Base-by-base conservation (phyloP, 2,797 vertebrate species). In the Ispidina picta region DNA sequence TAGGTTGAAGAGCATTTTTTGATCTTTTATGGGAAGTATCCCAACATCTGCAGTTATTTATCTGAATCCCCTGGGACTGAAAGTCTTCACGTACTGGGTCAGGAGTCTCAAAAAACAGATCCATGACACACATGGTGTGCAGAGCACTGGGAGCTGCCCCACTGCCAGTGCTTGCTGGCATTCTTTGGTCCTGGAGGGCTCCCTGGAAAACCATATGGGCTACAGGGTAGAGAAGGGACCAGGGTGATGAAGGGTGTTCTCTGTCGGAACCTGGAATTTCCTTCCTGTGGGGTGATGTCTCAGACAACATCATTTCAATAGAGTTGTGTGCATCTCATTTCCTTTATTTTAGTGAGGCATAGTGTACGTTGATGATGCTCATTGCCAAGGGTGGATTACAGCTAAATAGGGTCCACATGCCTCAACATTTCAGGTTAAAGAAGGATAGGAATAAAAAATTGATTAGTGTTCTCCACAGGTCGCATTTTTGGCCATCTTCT, bases 311-410 rank as follows among this genome's bases (percentile, higher is more conserved):
- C 91, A 74, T 64, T 83, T 80, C 72, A 71, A 29, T 90, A 77
- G 87, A 44, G 82, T 92, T 70, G 52, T 80, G 62, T 92, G 80
- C 74, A 68, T 96, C 80, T 95, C 48, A 94, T 97, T 95, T 96
- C 93, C 94, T 92, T 87, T 90, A 56, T 65, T 84, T 84, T 55
- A 85, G 39, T 54, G 70, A 21, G 88, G 31, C 62, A 15, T 25
- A 1, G 3, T 48, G 33, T 80, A 63, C 0, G 0, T 72, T 29
- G 73, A 39, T 71, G 49, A 43, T 84, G 54, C 43, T 93, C 15
- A 56, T 89, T 1, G 62, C 94, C 83, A 84, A 25, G 48, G 74
- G n/a, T 75, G 63, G 73, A 84, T 94, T 95, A 85, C n/a, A 69
- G 66, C 39, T 91, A 76, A 91, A 94, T 93, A 52, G 65, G 64